Percentiles rank a stretch among this genome's conserved stretches.
phyloP scores from a whole-genome alignment of 2,888 invertebrate species.

The Phoenoteleia sp. region DNA sequence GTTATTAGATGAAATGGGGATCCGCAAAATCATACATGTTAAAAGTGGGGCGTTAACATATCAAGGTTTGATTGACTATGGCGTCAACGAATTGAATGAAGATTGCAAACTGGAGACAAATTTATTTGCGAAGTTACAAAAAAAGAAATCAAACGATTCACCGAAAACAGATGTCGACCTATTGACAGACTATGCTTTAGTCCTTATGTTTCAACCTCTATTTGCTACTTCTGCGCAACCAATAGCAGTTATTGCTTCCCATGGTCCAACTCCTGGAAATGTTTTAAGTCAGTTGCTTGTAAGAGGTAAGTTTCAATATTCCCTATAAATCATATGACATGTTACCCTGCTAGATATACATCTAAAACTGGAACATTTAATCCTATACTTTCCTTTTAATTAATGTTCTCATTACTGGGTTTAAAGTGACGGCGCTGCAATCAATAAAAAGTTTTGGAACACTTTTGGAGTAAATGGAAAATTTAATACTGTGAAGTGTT shows the following conservation, averaged over 20 bases:
- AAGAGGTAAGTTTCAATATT: background rate
- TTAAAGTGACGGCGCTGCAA: constrained; percentile 1
- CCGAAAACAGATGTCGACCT: background rate
- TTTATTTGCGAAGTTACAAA: background rate
- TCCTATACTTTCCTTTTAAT: no score
- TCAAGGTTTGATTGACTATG: background rate
- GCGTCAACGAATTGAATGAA: background rate
- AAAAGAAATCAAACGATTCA: background rate
- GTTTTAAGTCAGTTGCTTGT: background rate
- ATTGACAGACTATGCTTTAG: background rate
- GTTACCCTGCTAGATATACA: no score
- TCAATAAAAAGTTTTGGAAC: background rate
- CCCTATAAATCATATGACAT: no score
- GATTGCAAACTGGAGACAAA: background rate
- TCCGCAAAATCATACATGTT: constrained; percentile 55
- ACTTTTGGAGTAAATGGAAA: background rate
- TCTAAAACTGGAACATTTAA: no score
- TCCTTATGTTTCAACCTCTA: background rate
- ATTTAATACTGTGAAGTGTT: background rate
- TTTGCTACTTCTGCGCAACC: background rate
- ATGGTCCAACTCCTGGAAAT: background rate
- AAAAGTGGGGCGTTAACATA: background rate
- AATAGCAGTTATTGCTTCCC: constrained; percentile 2
- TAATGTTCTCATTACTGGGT: no score
- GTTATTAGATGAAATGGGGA: no score